Evolutionary conservation across 2,113 vertebrate species (phyloP).

Genomic region (Bubo blakistoni): DNA sequence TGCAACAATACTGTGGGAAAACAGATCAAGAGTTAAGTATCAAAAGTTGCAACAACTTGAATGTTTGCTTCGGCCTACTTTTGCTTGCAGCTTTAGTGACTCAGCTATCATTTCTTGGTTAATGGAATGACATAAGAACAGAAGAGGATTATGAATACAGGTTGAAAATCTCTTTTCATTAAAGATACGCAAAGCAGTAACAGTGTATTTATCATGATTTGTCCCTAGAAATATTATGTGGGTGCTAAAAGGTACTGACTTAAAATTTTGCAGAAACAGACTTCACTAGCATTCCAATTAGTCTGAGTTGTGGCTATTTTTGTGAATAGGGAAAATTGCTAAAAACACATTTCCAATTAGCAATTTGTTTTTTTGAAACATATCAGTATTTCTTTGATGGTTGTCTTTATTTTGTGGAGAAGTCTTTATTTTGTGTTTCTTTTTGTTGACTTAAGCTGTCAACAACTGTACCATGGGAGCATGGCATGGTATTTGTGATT

Average conservation of each 20-base stretch:
- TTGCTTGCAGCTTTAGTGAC: neutral
- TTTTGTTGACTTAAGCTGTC: neutral
- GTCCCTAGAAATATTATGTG: neutral
- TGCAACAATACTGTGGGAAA: neutral
- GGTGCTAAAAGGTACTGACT: neutral
- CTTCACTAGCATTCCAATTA: neutral
- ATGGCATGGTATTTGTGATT: neutral
- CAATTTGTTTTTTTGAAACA: neutral
- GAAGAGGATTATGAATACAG: neutral
- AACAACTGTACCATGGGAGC: neutral
- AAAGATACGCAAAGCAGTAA: neutral
- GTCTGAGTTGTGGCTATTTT: neutral
- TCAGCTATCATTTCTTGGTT: neutral
- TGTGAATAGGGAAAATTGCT: neutral
- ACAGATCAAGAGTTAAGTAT: neutral
- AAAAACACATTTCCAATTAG: neutral
- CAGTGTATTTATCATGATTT: neutral
- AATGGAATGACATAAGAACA: neutral
- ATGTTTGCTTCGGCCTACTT: neutral
- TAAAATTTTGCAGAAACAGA: neutral
- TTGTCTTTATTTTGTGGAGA: neutral
- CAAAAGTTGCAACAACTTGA: neutral
- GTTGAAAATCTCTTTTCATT: neutral
- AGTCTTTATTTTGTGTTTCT: neutral
- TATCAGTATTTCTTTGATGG: neutral